Percentiles rank a stretch among this genome's conserved stretches.
Evolutionary conservation across 1,140 invertebrate genomes (phyloP).

Genomic region (Dendrolimus punctatus): DNA sequence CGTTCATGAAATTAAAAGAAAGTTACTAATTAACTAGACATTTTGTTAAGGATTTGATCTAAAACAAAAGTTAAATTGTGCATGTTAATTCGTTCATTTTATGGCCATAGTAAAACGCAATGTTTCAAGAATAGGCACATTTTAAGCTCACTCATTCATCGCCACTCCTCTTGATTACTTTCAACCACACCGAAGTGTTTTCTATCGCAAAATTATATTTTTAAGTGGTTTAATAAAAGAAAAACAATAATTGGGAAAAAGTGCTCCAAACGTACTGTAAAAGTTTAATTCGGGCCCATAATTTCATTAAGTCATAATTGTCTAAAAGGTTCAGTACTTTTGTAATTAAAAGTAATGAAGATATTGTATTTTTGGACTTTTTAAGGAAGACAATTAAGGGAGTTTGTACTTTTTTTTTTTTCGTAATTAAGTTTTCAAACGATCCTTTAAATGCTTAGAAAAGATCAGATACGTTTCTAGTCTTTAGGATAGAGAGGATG

Average conservation of each 20-base stretch:
- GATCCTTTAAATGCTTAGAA: too few species aligned
- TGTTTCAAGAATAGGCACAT: slow-evolving; percentile 16
- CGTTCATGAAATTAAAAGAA: too few species aligned
- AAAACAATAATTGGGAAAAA: slow-evolving; percentile 4
- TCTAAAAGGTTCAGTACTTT: not conserved
- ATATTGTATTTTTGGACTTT: too few species aligned
- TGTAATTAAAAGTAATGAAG: slow-evolving; percentile 5
- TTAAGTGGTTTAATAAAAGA: slow-evolving; percentile 16
- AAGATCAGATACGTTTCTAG: too few species aligned
- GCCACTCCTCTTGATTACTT: slow-evolving; percentile 30
- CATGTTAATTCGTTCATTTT: not conserved
- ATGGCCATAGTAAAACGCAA: slow-evolving; percentile 1
- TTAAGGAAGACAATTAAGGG: too few species aligned
- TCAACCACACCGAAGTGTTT: slow-evolving; percentile 17
- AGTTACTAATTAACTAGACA: too few species aligned
- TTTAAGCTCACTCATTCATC: slow-evolving; percentile 13
- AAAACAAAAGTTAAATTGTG: too few species aligned
- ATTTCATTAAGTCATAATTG: slow-evolving; percentile 9
- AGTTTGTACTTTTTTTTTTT: too few species aligned
- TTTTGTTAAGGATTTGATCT: too few species aligned
- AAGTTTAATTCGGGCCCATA: not conserved
- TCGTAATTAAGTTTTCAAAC: too few species aligned
- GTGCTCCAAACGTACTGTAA: too few species aligned
- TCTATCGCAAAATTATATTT: slow-evolving; percentile 24
- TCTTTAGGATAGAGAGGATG: too few species aligned